A percentile compares a stretch with the other conserved stretches of the same genome.
These are phyloP conservation scores for Dendrophyllia cribrosa DNA, from an alignment of 64 coral and sea anemone species.

Conservation along the genomic window DNA sequence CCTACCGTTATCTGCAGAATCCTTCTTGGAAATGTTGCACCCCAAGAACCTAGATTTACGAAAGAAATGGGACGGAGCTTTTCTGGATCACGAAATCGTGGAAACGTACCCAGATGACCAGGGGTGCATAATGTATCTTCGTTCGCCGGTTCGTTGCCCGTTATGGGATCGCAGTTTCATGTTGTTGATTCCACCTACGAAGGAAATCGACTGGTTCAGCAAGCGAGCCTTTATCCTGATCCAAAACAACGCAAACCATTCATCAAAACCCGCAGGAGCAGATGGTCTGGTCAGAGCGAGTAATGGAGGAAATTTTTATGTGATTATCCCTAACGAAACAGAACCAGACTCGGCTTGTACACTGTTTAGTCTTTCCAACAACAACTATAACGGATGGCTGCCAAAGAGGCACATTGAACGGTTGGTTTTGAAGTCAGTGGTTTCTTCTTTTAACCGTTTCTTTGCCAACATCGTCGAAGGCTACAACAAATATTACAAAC, in stretches of 20 bases:
- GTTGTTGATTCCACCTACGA: slow-evolving; percentile 6
- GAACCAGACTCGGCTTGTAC: slow-evolving; percentile 29
- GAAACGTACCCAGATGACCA: slow-evolving; percentile 30
- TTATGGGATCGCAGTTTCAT: slow-evolving; percentile 28
- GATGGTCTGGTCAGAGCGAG: slow-evolving; percentile 30
- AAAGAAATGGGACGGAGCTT: slow-evolving; percentile 25
- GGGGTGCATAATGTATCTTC: background rate
- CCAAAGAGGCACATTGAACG: too few relatives aligned
- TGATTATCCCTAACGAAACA: background rate
- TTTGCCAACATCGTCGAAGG: too few relatives aligned
- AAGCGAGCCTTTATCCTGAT: slow-evolving; percentile 5
- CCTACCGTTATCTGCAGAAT: slow-evolving; percentile 37
- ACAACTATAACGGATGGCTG: too few relatives aligned
- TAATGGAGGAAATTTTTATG: slow-evolving; percentile 64
- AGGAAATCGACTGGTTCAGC: slow-evolving; percentile 19
- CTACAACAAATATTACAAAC: too few relatives aligned
- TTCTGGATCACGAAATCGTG: slow-evolving; percentile 17
- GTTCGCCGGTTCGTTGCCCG: background rate
- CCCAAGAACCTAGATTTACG: background rate
- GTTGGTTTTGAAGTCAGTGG: too few relatives aligned
- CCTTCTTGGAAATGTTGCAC: background rate
- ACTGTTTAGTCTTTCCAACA: slow-evolving; percentile 35
- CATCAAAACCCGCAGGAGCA: slow-evolving; percentile 37
- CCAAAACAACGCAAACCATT: background rate
- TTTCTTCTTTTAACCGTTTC: too few relatives aligned